Evolutionary conservation across 2,797 vertebrate genomes (phyloP), one percentile per base, ranked within the genome.

Genomic region (Coreius guichenoti): DNA sequence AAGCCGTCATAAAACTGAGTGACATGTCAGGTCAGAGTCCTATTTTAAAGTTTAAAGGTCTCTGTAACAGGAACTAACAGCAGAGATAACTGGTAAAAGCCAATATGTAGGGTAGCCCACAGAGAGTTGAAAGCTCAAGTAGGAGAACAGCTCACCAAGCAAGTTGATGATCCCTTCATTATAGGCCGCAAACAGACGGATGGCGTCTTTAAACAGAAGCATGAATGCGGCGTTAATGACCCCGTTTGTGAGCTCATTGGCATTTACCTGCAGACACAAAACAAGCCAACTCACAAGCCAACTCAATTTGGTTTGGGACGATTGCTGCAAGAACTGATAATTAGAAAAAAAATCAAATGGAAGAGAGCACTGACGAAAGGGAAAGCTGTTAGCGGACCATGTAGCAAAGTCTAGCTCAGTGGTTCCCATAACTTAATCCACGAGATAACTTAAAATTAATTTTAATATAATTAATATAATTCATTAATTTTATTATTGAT

Each of bases 131-230:
- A 68, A 45, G 39, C 43, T 36, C 51, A 33, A n/a, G 47, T 39
- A 61, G 14, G 63, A 80, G 61, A 82, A 80, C 77, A 92, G 92
- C 89, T 96, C 96, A 98, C 98, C 98, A 87, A 99, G 93, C 81
- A 99, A 95, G 92, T 98, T 99, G 94, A 99, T 99, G 88, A 99
- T 98, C 90, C 97, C 97, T 94, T 99, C 98, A 19, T 99, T 99
- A 92, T 99, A 99, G 1, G 98, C 98, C n/a, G 98, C 98, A 39
- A 99, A 99, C 91, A 99, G 96, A 93, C 98, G 96, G 91, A 99
- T 98, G 70, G 97, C 97, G 87, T 99, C 98, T 97, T 99, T 99
- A 95, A 99, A 99, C 91, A 99, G 96, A 74, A 99, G 97, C 98
- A 99, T 98, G 94, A 99, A 99, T 91, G 97, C 97, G 89, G 97